Evolutionary conservation across 2,797 vertebrate genomes (phyloP).

Genomic region (Euphonia xanthogaster): DNA sequence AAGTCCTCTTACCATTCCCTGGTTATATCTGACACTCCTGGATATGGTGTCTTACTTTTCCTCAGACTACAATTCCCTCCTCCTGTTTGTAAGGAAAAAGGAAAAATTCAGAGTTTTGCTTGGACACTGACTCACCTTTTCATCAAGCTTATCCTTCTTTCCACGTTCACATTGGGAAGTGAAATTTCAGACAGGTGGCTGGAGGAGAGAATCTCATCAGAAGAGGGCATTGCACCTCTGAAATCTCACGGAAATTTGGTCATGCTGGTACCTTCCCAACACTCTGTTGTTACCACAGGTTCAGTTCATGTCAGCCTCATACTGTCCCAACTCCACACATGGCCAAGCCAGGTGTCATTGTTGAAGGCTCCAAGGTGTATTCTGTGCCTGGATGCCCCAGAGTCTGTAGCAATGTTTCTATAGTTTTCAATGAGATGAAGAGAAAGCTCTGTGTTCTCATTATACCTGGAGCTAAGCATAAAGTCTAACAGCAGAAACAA

Average conservation of each 20-base stretch:
- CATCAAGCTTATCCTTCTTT: not conserved
- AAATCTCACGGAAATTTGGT: not conserved
- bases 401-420: not conserved
- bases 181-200: not conserved
- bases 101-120: not conserved
- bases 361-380: not conserved
- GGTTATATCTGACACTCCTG: not conserved
- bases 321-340: not conserved
- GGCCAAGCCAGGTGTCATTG: not conserved
- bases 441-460: not conserved
- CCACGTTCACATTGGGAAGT: not conserved
- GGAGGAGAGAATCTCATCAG: not conserved
- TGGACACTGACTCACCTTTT: not conserved
- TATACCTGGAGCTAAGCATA: not conserved
- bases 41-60: not conserved
- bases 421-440: not conserved
- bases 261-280: not conserved
- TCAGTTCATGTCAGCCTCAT: not conserved
- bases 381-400: not conserved
- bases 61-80: not conserved
- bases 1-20: conserved; percentile 15
- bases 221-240: not conserved
- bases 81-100: not conserved
- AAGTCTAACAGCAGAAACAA: conserved; percentile 27
- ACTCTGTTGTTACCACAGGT: not conserved